Evolutionary conservation across 1,140 invertebrate genomes (phyloP), one percentile per base, ranked within the genome.

Genomic region (Fopius arisanus): DNA sequence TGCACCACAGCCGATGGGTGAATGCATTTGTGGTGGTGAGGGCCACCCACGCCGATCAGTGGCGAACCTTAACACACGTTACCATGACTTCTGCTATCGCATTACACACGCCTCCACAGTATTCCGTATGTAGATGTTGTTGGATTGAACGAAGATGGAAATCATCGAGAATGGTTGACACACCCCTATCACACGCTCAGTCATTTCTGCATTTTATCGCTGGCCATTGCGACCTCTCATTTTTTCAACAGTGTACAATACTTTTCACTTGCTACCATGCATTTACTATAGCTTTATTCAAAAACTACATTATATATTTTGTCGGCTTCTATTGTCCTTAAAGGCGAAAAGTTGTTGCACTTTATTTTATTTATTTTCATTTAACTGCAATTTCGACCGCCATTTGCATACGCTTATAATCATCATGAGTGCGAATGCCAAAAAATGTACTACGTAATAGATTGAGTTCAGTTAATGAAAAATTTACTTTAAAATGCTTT

Each of bases 31-130:
- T 73, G 43, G 75, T 78, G 48, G 79, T 59, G 69, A 73, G 76
- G 83, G 79, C 83, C 83, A 84, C 83, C 83, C 83, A 84, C 82
- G 80, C 82, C 68, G 80, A 77, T 72, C 75, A 29, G 41, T 67
- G 65, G 43, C 65, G 43, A 54, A 48, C 65, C 37, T 40, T 65
- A 28, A 72, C 54, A 72, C 43, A 72, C 70, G 23, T 48, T 40
- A 26, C 31, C 66, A 51, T 51, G 54, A 9, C 28, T 28, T 48
- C 21, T 23, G 26, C 28, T 29, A 48, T 68, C 40, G 73, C 9
- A 51, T 68, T 65, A 69, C 67, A 69, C 67, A 48, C 59, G 67
- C 73, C 73, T 23, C 28, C 43, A 40, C 31, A 68, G 10, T 59
- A 26, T 54, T 19, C 10, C 51, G 37, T 59, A 51, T 51, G 43